Base-by-base conservation (phyloP, 2,888 invertebrate species). In the Homarus gammarus region DNA sequence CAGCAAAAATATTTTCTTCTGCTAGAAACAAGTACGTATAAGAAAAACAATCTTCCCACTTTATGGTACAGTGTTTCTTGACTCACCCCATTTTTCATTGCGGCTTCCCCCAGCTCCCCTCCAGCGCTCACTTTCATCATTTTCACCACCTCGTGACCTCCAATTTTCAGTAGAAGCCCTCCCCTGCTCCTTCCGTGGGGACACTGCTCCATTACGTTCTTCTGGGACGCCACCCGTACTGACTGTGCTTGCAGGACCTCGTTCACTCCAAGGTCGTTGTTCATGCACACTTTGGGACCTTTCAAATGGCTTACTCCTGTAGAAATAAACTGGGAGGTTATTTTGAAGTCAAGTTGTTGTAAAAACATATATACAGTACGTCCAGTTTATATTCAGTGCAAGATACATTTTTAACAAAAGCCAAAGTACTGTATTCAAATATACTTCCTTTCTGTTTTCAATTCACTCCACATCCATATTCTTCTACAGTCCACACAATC, bases 181-280 rank as follows among this genome's bases (percentile, higher is more conserved):
- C 91, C 93, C 94, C 86, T 94, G 94, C 91, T 95, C 95, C 93
- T 95, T 95, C 83, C 95, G 94, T 36, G 95, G 95, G 93, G 95
- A 95, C 89, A 95, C 95, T 64, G 94, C 95, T 3, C 95, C 95
- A 92, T 95, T 95, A 92, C 95, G 94, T 61, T 92, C 92, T 40
- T 92, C 90, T 36, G 79, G 36, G 51, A 70, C 79, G 68, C 49
- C 68, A 36, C 38, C 77, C 36, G n/a, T 44, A 36, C 33, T 73
- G 33, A 61, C 73, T 81, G 77, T 84, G 18, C 61, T 73, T 61
- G 36, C 90, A 18, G 86, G 84, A 77, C 88, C 72, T 15, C 91
- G 61, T 92, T 95, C 95, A 68, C 94, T 94, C 95, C 95, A 95
- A 40, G 95, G 94, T 40, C 95, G 94, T 91, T 94, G 94, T 90